Conservation (phyloP, 1,140 invertebrate species). For the Nephila pilipes region DNA sequence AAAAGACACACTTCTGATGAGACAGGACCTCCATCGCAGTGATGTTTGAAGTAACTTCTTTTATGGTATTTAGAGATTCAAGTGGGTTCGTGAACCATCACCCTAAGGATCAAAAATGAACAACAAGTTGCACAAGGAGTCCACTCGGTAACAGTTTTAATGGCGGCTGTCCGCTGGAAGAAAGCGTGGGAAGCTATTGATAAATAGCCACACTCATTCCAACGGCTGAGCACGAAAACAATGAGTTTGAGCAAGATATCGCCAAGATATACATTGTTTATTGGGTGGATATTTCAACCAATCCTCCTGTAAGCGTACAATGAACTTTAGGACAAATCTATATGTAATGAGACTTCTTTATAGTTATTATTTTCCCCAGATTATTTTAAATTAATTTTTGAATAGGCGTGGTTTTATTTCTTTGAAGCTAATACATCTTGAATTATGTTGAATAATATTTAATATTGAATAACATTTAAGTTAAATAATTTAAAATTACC, state of each 20-base stretch:
- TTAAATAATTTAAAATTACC: too few relatives aligned
- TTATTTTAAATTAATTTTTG: background rate
- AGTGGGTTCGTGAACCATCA: constrained; percentile 27
- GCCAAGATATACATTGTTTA: background rate
- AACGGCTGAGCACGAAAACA: background rate
- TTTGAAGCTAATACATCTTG: too few relatives aligned
- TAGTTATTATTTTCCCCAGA: background rate
- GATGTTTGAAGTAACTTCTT: background rate
- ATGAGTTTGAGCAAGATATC: background rate
- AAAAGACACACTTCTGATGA: background rate
- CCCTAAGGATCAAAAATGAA: background rate
- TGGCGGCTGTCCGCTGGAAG: background rate
- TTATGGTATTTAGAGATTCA: background rate
- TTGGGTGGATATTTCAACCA: constrained; percentile 15
- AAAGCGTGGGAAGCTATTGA: constrained; percentile 28
- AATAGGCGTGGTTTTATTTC: too few relatives aligned
- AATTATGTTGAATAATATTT: background rate
- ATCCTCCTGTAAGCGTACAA: constrained; percentile 1
- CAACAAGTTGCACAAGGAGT: background rate
- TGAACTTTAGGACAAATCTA: background rate
- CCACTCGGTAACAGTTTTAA: background rate
- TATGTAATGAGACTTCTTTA: background rate
- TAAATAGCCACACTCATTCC: background rate
- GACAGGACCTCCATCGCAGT: constrained; percentile 18
- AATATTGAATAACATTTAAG: background rate